Evolutionary conservation across 2,797 vertebrate species (phyloP).

Genomic region (Cheirogaleus major): DNA sequence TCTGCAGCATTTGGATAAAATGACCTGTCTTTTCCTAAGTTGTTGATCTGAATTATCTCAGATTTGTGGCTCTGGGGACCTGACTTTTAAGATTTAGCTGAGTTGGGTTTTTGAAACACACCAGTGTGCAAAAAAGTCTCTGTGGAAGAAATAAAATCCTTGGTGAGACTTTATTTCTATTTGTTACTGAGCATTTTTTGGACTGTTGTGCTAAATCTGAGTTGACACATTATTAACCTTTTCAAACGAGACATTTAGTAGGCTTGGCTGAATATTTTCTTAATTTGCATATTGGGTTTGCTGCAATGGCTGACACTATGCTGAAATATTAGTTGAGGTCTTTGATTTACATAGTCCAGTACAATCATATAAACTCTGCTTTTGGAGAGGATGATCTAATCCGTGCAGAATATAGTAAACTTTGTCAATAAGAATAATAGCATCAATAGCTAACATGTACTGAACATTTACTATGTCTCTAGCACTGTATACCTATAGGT

Average conservation of each 20-base stretch:
- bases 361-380: not conserved
- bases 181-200: slow-evolving; percentile 2
- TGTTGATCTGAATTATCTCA: slow-evolving; percentile 3
- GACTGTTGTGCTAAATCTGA: slow-evolving; percentile 23
- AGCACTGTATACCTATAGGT: not conserved
- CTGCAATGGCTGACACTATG: not conserved
- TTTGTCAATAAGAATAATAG: not conserved
- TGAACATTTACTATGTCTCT: not conserved
- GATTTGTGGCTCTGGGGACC: slow-evolving; percentile 3
- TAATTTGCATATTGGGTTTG: slow-evolving; percentile 51
- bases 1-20: not conserved
- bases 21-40: not conserved
- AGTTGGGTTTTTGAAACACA: slow-evolving; percentile 39
- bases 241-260: slow-evolving; percentile 59
- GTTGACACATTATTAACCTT: slow-evolving; percentile 50
- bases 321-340: not conserved
- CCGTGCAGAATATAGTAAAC: not conserved
- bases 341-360: not conserved
- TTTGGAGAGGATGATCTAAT: not conserved
- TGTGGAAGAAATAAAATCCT: slow-evolving; percentile 32
- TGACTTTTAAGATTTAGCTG: slow-evolving; percentile 46
- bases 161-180: slow-evolving; percentile 36
- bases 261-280: slow-evolving; percentile 43
- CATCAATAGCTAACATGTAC: not conserved
- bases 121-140: slow-evolving; percentile 32